These are phyloP conservation scores for Tiliacea aurago DNA, from an alignment of 2,888 invertebrate genomes.

Conservation along the genomic window DNA sequence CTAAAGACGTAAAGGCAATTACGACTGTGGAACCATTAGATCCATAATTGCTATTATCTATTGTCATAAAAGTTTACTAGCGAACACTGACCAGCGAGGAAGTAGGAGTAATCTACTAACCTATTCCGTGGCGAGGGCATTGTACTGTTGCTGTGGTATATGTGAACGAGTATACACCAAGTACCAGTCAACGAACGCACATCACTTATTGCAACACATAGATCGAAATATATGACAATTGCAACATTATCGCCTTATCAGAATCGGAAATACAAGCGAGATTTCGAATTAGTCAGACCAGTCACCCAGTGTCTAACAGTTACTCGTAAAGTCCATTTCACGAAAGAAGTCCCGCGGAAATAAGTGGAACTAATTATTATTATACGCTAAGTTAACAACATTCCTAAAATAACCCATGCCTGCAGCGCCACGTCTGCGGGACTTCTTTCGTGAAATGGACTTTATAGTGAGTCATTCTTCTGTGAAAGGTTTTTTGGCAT, in stretches of 20 bases:
- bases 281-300: slow-evolving; percentile 16
- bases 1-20: slow-evolving; percentile 14
- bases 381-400: too few relatives aligned
- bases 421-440: too few relatives aligned
- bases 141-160: slow-evolving; percentile 75
- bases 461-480: slow-evolving; percentile 33
- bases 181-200: slow-evolving; percentile 56
- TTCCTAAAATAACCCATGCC: too few relatives aligned
- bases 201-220: slow-evolving; percentile 40
- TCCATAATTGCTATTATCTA: slow-evolving; percentile 48
- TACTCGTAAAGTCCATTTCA: too few relatives aligned
- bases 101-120: slow-evolving; percentile 71
- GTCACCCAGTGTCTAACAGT: slow-evolving; percentile 7
- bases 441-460: too few relatives aligned
- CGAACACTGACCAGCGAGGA: slow-evolving; percentile 67
- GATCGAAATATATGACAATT: slow-evolving; percentile 34
- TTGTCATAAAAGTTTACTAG: slow-evolving; percentile 55
- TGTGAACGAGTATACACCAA: slow-evolving; percentile 66
- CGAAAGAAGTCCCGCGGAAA: too few relatives aligned
- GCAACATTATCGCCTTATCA: slow-evolving; percentile 30
- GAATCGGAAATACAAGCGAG: slow-evolving; percentile 18
- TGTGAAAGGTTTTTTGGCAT: slow-evolving; percentile 47
- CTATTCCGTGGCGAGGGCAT: slow-evolving; percentile 76
- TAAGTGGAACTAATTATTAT: too few relatives aligned
- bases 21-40: slow-evolving; percentile 22